A percentile compares a stretch with the other conserved stretches of the same genome.
Evolutionary conservation across 2,113 vertebrate genomes (phyloP).

Genomic region (Xenopus laevis): DNA sequence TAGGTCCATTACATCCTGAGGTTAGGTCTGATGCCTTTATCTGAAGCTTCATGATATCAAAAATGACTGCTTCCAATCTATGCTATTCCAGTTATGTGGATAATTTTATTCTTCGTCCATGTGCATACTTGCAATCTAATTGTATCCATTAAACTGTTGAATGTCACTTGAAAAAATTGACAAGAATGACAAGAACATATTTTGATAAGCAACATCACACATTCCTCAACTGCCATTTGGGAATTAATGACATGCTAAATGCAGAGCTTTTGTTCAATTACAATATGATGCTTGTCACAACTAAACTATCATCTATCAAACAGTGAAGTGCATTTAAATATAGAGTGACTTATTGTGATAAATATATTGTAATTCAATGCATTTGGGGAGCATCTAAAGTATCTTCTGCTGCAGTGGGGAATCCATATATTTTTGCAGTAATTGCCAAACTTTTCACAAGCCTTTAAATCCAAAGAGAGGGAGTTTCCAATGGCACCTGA

Average conservation of each 20-base stretch:
- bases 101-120: neutral
- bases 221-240: constrained; percentile 30
- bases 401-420: too few relatives aligned
- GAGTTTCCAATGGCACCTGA: too few relatives aligned
- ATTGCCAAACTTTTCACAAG: too few relatives aligned
- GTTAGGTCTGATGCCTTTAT: too few relatives aligned
- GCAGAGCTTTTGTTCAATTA: constrained; percentile 30
- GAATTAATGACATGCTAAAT: constrained; percentile 45
- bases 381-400: neutral
- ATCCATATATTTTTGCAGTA: too few relatives aligned
- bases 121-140: constrained; percentile 23
- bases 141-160: constrained; percentile 32
- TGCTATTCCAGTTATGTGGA: too few relatives aligned
- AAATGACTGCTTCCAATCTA: too few relatives aligned
- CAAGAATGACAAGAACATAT: constrained; percentile 35
- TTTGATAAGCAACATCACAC: constrained; percentile 23
- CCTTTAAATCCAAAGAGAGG: too few relatives aligned
- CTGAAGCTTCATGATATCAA: too few relatives aligned
- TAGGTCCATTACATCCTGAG: too few relatives aligned
- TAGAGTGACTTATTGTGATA: neutral
- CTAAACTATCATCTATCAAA: constrained; percentile 41
- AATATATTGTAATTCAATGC: neutral
- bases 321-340: neutral
- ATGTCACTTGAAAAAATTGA: constrained; percentile 34
- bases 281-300: constrained; percentile 44